Conservation (phyloP, 2,113 vertebrate genomes). For the Heptranchias perlo region DNA sequence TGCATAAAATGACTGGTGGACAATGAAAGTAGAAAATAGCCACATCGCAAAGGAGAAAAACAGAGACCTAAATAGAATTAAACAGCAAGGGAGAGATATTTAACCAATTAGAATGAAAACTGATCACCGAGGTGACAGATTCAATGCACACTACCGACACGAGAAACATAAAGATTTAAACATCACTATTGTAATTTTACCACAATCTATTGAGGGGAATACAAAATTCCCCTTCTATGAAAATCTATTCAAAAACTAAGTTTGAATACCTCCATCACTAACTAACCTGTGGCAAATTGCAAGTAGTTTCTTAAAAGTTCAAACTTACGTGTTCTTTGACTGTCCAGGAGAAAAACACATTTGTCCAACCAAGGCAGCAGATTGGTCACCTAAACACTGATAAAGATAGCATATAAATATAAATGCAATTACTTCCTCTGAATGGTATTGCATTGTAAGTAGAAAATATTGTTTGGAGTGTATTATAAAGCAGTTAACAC, state of each 20-base stretch:
- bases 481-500: not conserved
- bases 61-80: not conserved
- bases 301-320: not conserved
- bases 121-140: not conserved
- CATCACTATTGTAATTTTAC: not conserved
- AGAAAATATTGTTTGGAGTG: not conserved
- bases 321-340: constrained; percentile 92
- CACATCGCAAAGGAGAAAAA: not conserved
- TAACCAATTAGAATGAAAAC: not conserved
- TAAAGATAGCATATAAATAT: not conserved
- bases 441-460: not conserved
- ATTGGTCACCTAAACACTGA: constrained; percentile 98
- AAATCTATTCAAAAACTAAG: not conserved
- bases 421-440: not conserved
- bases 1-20: not conserved
- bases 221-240: not conserved
- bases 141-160: not conserved
- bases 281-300: not conserved
- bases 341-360: constrained; percentile 89
- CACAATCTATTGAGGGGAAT: not conserved
- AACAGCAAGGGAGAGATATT: not conserved
- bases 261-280: not conserved
- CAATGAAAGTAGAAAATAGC: not conserved
- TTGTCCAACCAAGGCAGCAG: constrained; percentile 91
- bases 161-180: not conserved